Evolutionary conservation across 2,888 invertebrate species (phyloP).

Genomic region (Leptarthrus brevirostris): DNA sequence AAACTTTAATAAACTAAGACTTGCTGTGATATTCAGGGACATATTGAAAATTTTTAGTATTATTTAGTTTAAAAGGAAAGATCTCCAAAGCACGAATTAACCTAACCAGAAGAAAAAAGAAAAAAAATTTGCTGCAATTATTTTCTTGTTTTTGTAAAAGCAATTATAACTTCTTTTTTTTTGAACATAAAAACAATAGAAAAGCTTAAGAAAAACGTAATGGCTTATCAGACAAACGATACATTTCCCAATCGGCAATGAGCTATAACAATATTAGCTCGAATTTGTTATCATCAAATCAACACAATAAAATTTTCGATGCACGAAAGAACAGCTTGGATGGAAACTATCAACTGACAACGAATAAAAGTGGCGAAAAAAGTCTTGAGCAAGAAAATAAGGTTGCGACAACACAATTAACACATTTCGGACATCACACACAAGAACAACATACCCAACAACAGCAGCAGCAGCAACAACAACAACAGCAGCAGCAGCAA

Average conservation of each 20-base stretch:
- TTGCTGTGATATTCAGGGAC: slow-evolving; percentile 45
- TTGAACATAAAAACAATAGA: too few species aligned
- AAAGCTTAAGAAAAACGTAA: too few species aligned
- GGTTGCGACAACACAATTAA: not conserved
- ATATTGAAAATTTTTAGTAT: slow-evolving; percentile 31
- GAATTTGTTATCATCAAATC: slow-evolving; percentile 45
- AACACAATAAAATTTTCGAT: slow-evolving; percentile 28
- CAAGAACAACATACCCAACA: slow-evolving; percentile 34
- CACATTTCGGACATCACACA: slow-evolving; percentile 23
- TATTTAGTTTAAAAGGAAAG: slow-evolving; percentile 14
- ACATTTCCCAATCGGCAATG: slow-evolving; percentile 41
- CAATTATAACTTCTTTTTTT: too few species aligned
- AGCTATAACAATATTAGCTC: slow-evolving; percentile 47
- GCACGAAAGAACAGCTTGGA: slow-evolving; percentile 23
- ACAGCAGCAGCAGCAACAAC: slow-evolving; percentile 4
- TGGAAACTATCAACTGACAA: slow-evolving; percentile 36
- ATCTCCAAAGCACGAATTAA: too few species aligned
- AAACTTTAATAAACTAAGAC: too few species aligned
- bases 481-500: slow-evolving; percentile 20
- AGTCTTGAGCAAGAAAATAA: not conserved
- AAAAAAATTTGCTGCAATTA: too few species aligned
- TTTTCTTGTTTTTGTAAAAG: too few species aligned
- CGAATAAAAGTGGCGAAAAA: slow-evolving; percentile 12
- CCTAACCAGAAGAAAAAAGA: too few species aligned
- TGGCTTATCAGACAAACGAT: slow-evolving; percentile 14